phyloP scores from a whole-genome alignment of 2,797 vertebrate genomes.

The Pipistrellus kuhlii region DNA sequence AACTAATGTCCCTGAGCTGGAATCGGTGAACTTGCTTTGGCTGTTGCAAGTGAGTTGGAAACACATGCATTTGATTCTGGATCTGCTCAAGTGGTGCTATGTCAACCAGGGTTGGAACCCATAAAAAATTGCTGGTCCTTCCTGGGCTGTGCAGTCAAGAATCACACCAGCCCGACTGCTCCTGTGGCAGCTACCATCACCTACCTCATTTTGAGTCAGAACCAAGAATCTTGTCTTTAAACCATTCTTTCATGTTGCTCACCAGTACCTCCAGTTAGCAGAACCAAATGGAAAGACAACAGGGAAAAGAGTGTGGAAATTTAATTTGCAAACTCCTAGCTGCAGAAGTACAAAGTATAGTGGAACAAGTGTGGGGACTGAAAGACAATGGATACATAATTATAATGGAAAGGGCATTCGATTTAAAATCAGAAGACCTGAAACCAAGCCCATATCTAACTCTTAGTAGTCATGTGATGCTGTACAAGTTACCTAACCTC shows the following conservation, averaged over 20 bases:
- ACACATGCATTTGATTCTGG: neutral
- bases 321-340: neutral
- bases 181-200: neutral
- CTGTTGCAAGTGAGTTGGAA: neutral
- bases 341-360: neutral
- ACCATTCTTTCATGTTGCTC: neutral
- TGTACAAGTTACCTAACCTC: neutral
- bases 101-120: neutral
- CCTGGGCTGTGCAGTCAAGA: neutral
- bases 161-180: neutral
- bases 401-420: neutral
- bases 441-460: neutral
- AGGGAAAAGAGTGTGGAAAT: neutral
- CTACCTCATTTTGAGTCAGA: neutral
- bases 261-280: neutral
- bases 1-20: neutral
- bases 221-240: neutral
- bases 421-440: conserved; percentile 31
- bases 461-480: neutral
- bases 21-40: neutral
- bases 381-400: neutral
- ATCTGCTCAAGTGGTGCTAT: neutral
- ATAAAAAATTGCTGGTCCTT: neutral
- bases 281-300: neutral
- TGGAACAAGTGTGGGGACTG: neutral